Evolutionary conservation across 1,140 invertebrate species (phyloP), one percentile per base, ranked within the genome.

Genomic region (Trigoniulus corallinus): DNA sequence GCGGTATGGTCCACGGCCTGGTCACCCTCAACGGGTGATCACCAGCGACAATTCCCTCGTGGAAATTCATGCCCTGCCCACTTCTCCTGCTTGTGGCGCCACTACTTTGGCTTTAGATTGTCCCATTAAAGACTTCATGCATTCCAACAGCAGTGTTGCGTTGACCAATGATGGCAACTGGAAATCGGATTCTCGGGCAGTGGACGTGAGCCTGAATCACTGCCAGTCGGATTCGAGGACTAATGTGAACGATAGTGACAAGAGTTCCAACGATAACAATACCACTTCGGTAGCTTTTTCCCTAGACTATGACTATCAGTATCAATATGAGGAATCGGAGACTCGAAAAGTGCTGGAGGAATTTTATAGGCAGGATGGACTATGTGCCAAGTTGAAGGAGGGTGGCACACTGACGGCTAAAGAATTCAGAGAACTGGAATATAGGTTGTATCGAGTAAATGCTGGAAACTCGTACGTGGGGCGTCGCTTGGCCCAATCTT

Each of bases 311-410:
- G 37, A 39, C 37, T 39, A 39, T 18, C 18, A 18, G 7, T 18
- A 44, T 7, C 42, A 10, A 34, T 89, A 88, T 64, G 85, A 88
- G 63, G 88, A 88, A 66, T 88, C 84, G 1, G 85, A 91, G 65
- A 91, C 86, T 13, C 71, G 84, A 46, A 88, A 88, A 72, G 86
- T 89, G 26, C 68, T 91, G 15, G 85, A 89, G 62, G 86, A 91
- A 69, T 89, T 91, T 68, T 91, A 88, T 67, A 84, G 84, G 64
- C 83, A 82, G 61, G 80, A 80, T 2, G 68, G 74, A 53, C 26
- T 47, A 47, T 53, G 37, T 47, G 47, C 34, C 12, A 37, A 54
- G 34, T 47, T 34, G 26, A 51, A 24, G 70, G 40, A 57, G 51
- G 46, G 57, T 45, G 58, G 62, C 51, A 59, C 66, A 29, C 57